Percentiles rank a stretch among this genome's conserved stretches.
Conservation (phyloP, 2,113 vertebrate species). For the Sapajus apella region DNA sequence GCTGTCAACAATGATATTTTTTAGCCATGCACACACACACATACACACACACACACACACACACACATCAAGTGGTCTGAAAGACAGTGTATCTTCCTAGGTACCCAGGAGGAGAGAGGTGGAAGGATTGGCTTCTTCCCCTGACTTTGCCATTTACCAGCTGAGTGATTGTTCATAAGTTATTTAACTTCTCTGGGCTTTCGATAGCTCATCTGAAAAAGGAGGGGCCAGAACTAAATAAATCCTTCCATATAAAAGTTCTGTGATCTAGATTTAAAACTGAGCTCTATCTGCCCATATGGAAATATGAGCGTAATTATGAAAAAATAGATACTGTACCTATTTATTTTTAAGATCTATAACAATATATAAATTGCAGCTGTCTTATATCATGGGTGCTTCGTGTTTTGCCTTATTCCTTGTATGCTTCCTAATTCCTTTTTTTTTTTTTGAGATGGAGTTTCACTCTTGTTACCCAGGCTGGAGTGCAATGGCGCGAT, state of each 20-base stretch:
- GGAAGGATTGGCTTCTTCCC: background rate
- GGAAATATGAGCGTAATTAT: background rate
- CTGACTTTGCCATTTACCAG: background rate
- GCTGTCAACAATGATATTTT: background rate
- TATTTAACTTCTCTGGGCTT: background rate
- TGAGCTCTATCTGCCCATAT: background rate
- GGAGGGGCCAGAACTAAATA: background rate
- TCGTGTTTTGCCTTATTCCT: background rate
- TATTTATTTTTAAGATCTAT: background rate
- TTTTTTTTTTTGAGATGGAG: too few relatives aligned
- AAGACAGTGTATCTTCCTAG: background rate
- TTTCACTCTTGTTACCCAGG: too few relatives aligned
- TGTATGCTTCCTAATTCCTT: background rate
- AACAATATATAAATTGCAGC: background rate
- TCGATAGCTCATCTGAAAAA: conserved; percentile 8
- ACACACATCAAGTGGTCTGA: background rate
- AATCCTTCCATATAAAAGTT: background rate
- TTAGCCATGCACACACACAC: background rate
- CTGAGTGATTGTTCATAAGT: background rate
- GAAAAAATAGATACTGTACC: background rate
- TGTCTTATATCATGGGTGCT: background rate
- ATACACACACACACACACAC: background rate
- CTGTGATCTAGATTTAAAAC: background rate
- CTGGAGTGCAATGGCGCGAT: too few relatives aligned
- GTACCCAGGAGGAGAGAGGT: background rate